Evolutionary conservation across 2,888 invertebrate genomes (phyloP), one percentile per base, ranked within the genome.

Genomic region (Steinernema carpocapsae): DNA sequence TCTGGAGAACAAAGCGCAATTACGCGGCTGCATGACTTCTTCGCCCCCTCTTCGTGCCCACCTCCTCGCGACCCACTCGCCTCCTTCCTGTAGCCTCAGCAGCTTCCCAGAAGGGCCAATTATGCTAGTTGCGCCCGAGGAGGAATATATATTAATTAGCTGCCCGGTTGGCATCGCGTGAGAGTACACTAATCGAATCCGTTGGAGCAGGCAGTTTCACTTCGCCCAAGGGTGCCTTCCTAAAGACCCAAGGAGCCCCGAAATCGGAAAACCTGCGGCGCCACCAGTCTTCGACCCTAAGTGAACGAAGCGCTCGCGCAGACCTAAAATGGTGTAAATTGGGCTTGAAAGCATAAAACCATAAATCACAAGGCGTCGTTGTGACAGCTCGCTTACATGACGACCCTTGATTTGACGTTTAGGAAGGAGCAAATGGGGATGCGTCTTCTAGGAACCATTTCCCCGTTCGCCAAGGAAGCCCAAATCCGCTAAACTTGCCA

Each of bases 101-200:
- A 37, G 37, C 37, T 37, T 37, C 37, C 37, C 37, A 37, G n/a
- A 19, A 52, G 22, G 52, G 52, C 52, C 52, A 52, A 52, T 52
- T 52, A 52, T 52, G 52, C 52, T n/a, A 26, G 37, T 26, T 29
- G 19, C 64, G 26, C 64, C 64, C 29, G 64, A 64, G 29, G 64
- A 64, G 14, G 26, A 24, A 32, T 64, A 64, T 64, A 64, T 64
- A 64, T 64, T 64, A 64, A 64, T 64, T 64, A 64, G 64, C 26
- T 14, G 37, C 24, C 48, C 17, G 56, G 56, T 29, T 32, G 64
- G 32, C 64, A 64, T 64, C 64, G 64, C 64, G 64, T 64, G 64
- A 64, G 64, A 64, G 64, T 64, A 64, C 64, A 32, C 64, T 64
- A 64, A 64, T 64, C 64, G 64, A 64, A 64, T 64, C 64, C 29